phyloP scores from a whole-genome alignment of 2,113 vertebrate genomes.

The Copsychus sechellarum region DNA sequence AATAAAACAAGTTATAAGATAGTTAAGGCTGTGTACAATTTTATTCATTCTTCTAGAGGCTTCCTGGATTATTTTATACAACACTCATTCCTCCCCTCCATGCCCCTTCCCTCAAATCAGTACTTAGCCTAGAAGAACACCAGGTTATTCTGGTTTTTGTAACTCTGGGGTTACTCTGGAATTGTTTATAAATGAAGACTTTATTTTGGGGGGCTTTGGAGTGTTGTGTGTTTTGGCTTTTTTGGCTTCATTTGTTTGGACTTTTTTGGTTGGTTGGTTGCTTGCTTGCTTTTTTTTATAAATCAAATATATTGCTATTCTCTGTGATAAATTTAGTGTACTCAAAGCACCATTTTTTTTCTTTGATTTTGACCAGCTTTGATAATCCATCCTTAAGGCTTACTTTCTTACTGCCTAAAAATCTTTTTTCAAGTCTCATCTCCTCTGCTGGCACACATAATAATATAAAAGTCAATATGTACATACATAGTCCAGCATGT shows the following conservation, averaged over 20 bases:
- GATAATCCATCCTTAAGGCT: not conserved
- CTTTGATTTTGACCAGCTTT: not conserved
- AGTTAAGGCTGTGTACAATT: not conserved
- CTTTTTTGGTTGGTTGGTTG: not conserved
- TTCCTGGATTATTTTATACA: not conserved
- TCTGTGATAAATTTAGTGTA: not conserved
- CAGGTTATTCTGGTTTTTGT: accelerated
- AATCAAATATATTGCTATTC: not conserved
- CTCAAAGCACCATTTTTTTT: not conserved
- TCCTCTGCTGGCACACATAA: not conserved
- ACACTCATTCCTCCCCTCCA: too few relatives aligned
- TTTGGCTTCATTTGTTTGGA: not conserved
- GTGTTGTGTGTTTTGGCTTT: not conserved
- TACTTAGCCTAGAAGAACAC: not conserved
- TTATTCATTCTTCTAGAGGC: not conserved
- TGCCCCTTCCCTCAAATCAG: not conserved
- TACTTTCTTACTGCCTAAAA: not conserved
- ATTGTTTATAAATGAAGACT: not conserved
- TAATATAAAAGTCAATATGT: not conserved
- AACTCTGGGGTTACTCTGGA: not conserved
- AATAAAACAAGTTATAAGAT: too few relatives aligned
- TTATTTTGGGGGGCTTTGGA: not conserved
- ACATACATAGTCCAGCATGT: not conserved
- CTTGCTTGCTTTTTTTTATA: not conserved
- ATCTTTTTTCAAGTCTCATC: not conserved